Percentiles rank a stretch among this genome's conserved stretches.
Evolutionary conservation across 2,113 vertebrate species (phyloP).

Genomic region (Hemichromis elongatus): DNA sequence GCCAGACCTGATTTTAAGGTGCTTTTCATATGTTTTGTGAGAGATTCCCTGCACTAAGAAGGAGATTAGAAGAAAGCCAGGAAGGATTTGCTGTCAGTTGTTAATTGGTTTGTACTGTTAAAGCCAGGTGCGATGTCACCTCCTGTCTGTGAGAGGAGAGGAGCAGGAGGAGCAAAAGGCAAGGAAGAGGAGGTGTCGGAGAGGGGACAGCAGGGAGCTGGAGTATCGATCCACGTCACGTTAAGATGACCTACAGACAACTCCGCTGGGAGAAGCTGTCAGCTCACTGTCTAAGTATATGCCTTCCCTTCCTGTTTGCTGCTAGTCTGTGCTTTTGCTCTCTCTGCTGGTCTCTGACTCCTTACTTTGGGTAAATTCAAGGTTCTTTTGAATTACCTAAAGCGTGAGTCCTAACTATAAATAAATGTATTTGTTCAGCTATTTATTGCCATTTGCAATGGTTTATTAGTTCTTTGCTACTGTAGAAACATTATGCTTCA

Average conservation of each 20-base stretch:
- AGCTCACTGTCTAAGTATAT: background rate
- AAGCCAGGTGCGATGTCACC: background rate
- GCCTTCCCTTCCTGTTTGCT: background rate
- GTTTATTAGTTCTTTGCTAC: background rate
- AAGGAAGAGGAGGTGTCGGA: background rate
- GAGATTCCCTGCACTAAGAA: background rate
- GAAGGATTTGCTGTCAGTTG: background rate
- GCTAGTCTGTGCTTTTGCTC: background rate
- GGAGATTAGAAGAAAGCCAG: background rate
- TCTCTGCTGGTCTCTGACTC: background rate
- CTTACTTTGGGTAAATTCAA: background rate
- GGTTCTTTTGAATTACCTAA: background rate
- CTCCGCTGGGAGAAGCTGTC: background rate
- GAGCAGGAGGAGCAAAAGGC: background rate
- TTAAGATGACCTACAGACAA: constrained; percentile 17
- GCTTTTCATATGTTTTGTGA: background rate
- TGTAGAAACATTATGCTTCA: background rate
- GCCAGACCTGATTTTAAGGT: background rate
- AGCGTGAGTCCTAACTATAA: background rate
- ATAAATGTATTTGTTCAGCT: background rate
- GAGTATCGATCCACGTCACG: constrained; percentile 29
- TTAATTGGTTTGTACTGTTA: background rate
- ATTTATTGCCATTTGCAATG: accelerated
- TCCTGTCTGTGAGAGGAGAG: background rate
- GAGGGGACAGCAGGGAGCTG: background rate